Evolutionary conservation across 2,797 vertebrate species (phyloP).

Genomic region (Toxotes lorentzi): DNA sequence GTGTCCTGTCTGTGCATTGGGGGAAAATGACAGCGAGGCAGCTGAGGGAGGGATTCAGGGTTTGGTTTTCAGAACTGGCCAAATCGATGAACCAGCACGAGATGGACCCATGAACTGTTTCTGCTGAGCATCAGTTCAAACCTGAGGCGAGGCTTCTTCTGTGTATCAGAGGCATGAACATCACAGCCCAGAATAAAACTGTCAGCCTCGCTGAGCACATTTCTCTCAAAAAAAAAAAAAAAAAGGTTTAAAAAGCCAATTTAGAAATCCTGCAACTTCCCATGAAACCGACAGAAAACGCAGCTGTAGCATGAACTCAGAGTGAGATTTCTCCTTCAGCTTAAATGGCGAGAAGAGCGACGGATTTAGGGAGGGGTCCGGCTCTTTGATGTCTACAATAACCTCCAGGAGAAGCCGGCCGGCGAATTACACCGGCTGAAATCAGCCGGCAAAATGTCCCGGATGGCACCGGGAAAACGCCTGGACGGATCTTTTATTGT

Average conservation of each 20-base stretch:
- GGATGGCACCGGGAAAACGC: neutral
- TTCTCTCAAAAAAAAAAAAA: neutral
- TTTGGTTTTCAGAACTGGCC: neutral
- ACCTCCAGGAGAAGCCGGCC: slow-evolving; percentile 63
- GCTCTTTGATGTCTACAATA: slow-evolving; percentile 47
- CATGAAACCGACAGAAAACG: neutral
- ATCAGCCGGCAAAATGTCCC: slow-evolving; percentile 30
- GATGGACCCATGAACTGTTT: neutral
- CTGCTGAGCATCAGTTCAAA: neutral
- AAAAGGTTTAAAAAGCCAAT: neutral
- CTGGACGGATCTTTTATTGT: rapidly evolving
- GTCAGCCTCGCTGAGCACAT: slow-evolving; percentile 13
- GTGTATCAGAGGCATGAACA: neutral
- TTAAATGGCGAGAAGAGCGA: slow-evolving; percentile 37
- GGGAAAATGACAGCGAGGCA: neutral
- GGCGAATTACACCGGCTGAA: slow-evolving; percentile 22
- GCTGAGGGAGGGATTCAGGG: too few species aligned
- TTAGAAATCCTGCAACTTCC: neutral
- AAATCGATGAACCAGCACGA: neutral
- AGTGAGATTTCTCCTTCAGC: neutral
- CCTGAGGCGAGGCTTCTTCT: neutral
- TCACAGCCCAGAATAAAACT: neutral
- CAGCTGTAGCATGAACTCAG: rapidly evolving
- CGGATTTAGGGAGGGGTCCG: slow-evolving; percentile 78
- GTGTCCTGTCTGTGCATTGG: neutral